phyloP scores from a whole-genome alignment of 37 sponge, comb jelly and placozoan genomes.

The Amphimedon queenslandica region DNA sequence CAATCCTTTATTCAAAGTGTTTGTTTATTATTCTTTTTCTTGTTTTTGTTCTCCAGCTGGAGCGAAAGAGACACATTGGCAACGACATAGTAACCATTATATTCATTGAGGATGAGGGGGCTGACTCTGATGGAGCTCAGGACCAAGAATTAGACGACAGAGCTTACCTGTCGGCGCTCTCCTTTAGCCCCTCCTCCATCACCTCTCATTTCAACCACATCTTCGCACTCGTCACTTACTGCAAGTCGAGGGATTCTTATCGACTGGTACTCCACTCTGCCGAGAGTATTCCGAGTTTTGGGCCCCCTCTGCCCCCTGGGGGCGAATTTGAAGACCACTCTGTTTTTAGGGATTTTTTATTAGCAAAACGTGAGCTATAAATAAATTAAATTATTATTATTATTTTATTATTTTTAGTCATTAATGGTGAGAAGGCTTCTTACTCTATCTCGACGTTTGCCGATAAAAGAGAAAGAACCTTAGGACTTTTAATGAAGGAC shows the following conservation, averaged over 20 bases:
- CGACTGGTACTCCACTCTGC: conserved; percentile 62
- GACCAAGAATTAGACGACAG: no score
- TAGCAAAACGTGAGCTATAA: conserved; percentile 64
- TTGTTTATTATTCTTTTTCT: no score
- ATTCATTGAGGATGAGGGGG: conserved; percentile 64
- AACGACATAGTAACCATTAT: conserved; percentile 85
- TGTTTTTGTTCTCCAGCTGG: conserved; percentile 45
- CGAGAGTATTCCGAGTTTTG: conserved; percentile 57
- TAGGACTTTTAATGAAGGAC: conserved; percentile 52
- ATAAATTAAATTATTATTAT: not conserved
- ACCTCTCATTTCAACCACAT: conserved; percentile 80
- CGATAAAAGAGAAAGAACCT: conserved; percentile 77
- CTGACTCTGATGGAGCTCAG: no score
- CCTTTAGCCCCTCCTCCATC: conserved; percentile 59
- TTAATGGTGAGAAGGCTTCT: conserved; percentile 87
- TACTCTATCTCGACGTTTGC: conserved; percentile 63
- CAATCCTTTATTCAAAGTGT: no score
- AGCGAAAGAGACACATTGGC: conserved; percentile 84
- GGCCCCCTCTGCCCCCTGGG: conserved; percentile 51
- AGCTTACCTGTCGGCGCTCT: conserved; percentile 17
- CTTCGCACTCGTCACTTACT: conserved; percentile 46
- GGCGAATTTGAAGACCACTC: conserved; percentile 53
- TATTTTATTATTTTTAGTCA: conserved; percentile 42
- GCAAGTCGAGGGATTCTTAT: conserved; percentile 2
- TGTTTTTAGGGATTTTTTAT: conserved; percentile 71